phyloP scores from a whole-genome alignment of 2,797 vertebrate species.

The Darevskia mixta region DNA sequence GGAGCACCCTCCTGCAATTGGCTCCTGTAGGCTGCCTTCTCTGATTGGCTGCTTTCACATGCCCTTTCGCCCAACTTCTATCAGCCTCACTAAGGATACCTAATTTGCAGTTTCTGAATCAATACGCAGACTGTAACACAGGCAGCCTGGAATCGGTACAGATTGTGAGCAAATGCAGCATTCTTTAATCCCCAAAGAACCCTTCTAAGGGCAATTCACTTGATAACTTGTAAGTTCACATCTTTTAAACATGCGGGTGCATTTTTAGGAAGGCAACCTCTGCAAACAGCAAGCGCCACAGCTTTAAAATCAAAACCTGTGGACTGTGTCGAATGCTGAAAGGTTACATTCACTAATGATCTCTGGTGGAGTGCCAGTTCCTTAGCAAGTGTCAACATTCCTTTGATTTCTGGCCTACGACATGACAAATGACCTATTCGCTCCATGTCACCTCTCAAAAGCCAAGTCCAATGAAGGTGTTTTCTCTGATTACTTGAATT shows the following conservation, averaged over 20 bases:
- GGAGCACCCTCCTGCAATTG: too few relatives aligned
- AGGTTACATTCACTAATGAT: conserved; percentile 20
- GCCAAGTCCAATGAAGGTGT: neutral
- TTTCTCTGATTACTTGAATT: neutral
- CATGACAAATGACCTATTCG: conserved; percentile 26
- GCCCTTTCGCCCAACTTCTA: too few relatives aligned
- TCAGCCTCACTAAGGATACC: too few relatives aligned
- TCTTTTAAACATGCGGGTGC: neutral
- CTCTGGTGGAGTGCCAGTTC: neutral
- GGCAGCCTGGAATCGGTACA: neutral
- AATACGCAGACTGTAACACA: neutral
- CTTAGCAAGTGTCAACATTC: neutral
- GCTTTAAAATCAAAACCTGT: neutral
- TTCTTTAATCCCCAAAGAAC: neutral
- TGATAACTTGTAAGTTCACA: neutral
- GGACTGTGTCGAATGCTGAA: neutral
- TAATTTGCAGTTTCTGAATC: too few relatives aligned
- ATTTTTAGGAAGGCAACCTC: conserved; percentile 8
- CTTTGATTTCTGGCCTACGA: conserved; percentile 14
- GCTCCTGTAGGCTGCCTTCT: neutral
- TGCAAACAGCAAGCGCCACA: neutral
- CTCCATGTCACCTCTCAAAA: neutral
- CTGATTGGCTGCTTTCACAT: neutral
- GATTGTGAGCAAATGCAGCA: neutral
- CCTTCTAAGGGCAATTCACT: neutral